These are phyloP conservation scores for Nematostella vectensis DNA, from an alignment of 92 coral and sea anemone genomes.

Conservation along the genomic window DNA sequence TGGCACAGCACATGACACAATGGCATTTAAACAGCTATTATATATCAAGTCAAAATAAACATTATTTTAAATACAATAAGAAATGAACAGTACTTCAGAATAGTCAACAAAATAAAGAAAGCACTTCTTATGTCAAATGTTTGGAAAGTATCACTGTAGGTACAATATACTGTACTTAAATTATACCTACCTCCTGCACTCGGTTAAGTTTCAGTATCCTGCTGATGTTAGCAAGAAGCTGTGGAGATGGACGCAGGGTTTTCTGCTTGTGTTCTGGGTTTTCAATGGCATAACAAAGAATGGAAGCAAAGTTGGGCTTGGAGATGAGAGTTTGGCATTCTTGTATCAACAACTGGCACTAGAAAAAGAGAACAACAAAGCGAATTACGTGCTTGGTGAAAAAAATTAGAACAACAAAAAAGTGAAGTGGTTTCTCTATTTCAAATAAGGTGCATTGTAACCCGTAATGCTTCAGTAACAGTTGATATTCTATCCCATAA, in stretches of 20 bases:
- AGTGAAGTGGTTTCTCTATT: no score
- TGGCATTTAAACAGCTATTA: not conserved
- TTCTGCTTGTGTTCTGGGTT: constrained; percentile 93
- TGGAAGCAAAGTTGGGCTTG: constrained; percentile 89
- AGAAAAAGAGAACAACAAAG: constrained; percentile 3
- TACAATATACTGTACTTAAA: no score
- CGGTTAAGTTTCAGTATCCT: constrained; percentile 79
- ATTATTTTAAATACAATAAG: not conserved
- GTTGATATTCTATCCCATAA: no score
- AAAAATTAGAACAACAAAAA: no score
- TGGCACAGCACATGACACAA: not conserved
- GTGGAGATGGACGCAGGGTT: constrained; percentile 80
- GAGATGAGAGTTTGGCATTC: constrained; percentile 89
- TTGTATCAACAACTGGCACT: constrained; percentile 84
- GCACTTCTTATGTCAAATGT: no score
- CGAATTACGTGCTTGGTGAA: no score
- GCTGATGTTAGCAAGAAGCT: constrained; percentile 80
- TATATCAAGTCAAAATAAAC: not conserved
- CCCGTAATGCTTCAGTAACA: no score
- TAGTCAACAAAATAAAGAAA: no score
- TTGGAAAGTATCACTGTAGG: no score
- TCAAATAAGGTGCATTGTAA: no score
- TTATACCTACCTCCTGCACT: constrained; percentile 97
- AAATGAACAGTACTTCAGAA: not conserved
- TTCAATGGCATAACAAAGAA: constrained; percentile 91